These are phyloP conservation scores for Cacoxenus indagator DNA, from an alignment of 2,888 invertebrate genomes.

Conservation along the genomic window DNA sequence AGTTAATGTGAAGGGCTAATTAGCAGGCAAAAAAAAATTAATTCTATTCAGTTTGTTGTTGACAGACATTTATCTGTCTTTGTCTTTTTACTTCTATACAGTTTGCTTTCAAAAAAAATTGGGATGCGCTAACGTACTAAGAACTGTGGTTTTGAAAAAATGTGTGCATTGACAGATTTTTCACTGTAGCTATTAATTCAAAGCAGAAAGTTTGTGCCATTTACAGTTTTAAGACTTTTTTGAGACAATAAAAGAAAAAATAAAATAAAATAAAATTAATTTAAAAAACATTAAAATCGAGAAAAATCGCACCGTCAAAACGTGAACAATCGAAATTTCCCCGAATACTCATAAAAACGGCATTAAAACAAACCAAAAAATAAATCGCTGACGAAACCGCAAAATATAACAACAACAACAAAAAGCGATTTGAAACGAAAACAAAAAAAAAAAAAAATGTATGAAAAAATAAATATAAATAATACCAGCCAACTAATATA, in stretches of 20 bases:
- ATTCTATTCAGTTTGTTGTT: no score
- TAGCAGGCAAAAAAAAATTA: no score
- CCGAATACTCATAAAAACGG: neutral
- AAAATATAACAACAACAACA: slow-evolving; percentile 25
- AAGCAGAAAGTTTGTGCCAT: no score
- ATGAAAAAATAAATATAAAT: neutral
- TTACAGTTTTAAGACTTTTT: no score
- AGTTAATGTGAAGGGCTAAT: no score
- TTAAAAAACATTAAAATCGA: slow-evolving; percentile 28
- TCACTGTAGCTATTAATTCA: no score
- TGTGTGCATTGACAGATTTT: no score
- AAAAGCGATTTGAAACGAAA: slow-evolving; percentile 28
- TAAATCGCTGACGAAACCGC: slow-evolving; percentile 15
- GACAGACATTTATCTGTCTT: no score
- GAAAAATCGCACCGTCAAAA: slow-evolving; percentile 2
- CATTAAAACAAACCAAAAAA: neutral
- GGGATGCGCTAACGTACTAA: no score
- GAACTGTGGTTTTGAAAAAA: no score
- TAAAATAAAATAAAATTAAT: neutral
- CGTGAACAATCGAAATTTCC: slow-evolving; percentile 9
- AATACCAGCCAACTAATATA: neutral
- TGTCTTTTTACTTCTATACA: no score
- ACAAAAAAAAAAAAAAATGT: neutral
- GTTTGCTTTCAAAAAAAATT: no score
- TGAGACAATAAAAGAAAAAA: neutral